Conservation (phyloP, 2,113 vertebrate genomes). For the Anhinga rufa region DNA sequence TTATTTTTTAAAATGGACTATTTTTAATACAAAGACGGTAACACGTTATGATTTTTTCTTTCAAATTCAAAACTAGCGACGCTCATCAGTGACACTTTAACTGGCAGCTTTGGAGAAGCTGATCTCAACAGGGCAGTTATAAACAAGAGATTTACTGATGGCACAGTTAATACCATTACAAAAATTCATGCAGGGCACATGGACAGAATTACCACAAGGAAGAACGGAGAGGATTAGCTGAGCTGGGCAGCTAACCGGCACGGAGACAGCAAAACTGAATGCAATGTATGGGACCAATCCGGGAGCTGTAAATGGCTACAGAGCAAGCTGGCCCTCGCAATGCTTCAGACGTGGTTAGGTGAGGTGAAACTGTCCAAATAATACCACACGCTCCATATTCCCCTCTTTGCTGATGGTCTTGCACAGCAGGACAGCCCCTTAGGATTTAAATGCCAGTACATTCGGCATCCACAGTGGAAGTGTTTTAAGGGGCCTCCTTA, state of each 20-base stretch:
- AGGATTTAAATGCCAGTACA: neutral
- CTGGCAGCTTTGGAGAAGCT: neutral
- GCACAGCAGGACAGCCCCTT: neutral
- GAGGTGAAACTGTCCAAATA: neutral
- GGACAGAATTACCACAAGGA: neutral
- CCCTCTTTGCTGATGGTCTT: neutral
- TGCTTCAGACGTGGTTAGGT: neutral
- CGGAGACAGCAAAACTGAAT: neutral
- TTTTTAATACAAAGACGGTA: neutral
- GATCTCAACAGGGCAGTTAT: neutral
- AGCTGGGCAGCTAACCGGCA: neutral
- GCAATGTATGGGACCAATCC: neutral
- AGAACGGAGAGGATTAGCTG: neutral
- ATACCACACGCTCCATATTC: neutral
- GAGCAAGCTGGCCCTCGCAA: too few species aligned
- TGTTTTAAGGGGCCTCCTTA: neutral
- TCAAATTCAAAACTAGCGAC: neutral
- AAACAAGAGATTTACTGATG: neutral
- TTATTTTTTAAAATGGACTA: neutral
- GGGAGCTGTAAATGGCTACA: neutral
- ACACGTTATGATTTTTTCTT: neutral
- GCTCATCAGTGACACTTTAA: too few species aligned
- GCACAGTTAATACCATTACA: neutral
- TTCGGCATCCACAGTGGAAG: neutral
- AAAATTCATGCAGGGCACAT: neutral